Conservation (phyloP, 2,888 invertebrate genomes). For the Eilema depressum region DNA sequence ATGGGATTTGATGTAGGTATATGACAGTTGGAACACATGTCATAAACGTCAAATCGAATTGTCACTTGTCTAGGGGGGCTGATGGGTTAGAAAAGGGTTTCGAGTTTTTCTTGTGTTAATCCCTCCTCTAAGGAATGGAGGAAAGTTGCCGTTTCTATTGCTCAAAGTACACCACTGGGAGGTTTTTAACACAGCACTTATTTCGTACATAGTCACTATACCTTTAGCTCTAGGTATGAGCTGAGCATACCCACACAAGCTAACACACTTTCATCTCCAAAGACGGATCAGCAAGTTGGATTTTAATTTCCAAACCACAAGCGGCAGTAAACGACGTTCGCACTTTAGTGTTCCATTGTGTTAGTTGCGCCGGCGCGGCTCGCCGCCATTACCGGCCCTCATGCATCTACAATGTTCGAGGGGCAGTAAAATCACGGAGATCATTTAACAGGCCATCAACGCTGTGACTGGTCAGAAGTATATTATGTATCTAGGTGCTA, state of each 20-base stretch:
- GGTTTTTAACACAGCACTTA: not conserved
- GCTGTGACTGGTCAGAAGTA: slow-evolving; percentile 44
- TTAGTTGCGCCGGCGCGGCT: slow-evolving; percentile 52
- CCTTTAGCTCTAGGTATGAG: too few relatives aligned
- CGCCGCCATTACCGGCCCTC: slow-evolving; percentile 66
- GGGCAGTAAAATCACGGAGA: slow-evolving; percentile 66
- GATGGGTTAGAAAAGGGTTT: too few relatives aligned
- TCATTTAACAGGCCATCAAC: slow-evolving; percentile 53
- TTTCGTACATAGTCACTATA: not conserved
- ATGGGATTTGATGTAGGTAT: too few relatives aligned
- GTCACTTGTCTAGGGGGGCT: too few relatives aligned
- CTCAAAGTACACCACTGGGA: too few relatives aligned
- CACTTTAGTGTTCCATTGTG: slow-evolving; percentile 85
- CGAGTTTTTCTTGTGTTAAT: too few relatives aligned
- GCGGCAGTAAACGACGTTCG: slow-evolving; percentile 79
- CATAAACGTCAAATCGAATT: too few relatives aligned
- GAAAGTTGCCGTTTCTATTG: too few relatives aligned
- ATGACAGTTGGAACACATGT: too few relatives aligned
- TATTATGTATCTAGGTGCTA: slow-evolving; percentile 19
- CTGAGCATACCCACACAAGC: slow-evolving; percentile 29
- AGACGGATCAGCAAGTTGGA: slow-evolving; percentile 74
- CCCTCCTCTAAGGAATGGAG: not conserved
- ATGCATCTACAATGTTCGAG: slow-evolving; percentile 60
- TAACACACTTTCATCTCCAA: slow-evolving; percentile 47
- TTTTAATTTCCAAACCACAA: slow-evolving; percentile 87